Percentiles rank a stretch among this genome's conserved stretches.
phyloP scores from a whole-genome alignment of 2,888 invertebrate species.

The Drosophila cognata region DNA sequence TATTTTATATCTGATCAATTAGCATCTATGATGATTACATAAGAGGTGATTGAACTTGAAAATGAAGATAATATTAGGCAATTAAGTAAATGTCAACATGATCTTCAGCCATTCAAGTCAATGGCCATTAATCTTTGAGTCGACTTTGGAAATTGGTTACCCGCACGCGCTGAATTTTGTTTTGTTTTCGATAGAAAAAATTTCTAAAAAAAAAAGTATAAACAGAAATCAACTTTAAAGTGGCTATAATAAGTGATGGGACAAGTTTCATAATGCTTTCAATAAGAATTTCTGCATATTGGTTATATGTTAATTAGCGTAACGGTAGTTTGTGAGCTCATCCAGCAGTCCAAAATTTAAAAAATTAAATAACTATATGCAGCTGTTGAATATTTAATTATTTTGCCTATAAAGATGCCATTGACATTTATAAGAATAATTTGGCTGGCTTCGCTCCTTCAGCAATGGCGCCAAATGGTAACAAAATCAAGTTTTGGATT shows the following conservation, averaged over 20 bases:
- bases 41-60: slow-evolving; percentile 55
- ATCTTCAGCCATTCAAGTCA: slow-evolving; percentile 6
- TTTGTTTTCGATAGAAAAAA: slow-evolving; percentile 46
- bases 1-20: slow-evolving; percentile 33
- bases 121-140: slow-evolving; percentile 38
- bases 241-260: slow-evolving; percentile 12
- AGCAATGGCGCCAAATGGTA: background rate
- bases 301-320: slow-evolving; percentile 23
- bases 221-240: slow-evolving; percentile 10
- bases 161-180: slow-evolving; percentile 23
- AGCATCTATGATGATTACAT: slow-evolving; percentile 21
- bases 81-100: background rate
- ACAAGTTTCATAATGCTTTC: slow-evolving; percentile 41
- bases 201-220: slow-evolving; percentile 53
- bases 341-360: slow-evolving; percentile 56
- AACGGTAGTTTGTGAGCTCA: slow-evolving; percentile 63
- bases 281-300: slow-evolving; percentile 25
- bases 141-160: slow-evolving; percentile 18
- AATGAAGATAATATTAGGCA: background rate
- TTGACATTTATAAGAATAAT: slow-evolving; percentile 28
- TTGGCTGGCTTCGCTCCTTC: background rate
- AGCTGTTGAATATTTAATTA: slow-evolving; percentile 50
- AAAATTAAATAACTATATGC: slow-evolving; percentile 4
- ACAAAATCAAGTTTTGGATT: slow-evolving; percentile 37
- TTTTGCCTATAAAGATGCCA: slow-evolving; percentile 38